phyloP scores from a whole-genome alignment of 2,113 vertebrate species.

The Litocranius walleri region DNA sequence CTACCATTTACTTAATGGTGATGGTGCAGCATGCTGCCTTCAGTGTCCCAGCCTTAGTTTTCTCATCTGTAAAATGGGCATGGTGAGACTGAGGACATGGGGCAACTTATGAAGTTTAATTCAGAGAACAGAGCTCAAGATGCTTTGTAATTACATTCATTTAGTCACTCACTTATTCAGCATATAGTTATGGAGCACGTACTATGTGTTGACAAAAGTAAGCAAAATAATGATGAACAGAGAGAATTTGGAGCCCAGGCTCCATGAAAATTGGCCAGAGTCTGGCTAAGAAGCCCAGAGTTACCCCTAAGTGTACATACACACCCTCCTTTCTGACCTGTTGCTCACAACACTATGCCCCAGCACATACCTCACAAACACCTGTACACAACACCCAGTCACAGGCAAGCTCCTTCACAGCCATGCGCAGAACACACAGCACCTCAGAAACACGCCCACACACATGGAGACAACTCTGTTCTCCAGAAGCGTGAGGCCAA shows the following conservation, averaged over 20 bases:
- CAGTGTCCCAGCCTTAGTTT: not conserved
- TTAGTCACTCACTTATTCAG: not conserved
- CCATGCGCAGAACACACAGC: not conserved
- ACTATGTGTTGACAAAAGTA: not conserved
- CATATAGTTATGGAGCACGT: fast-evolving
- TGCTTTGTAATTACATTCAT: not conserved
- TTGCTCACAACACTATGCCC: not conserved
- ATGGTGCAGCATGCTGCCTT: not conserved
- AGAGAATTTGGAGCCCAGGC: not conserved
- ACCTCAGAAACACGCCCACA: not conserved
- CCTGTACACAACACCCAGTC: not conserved
- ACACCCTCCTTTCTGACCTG: not conserved
- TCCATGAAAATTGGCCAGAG: not conserved
- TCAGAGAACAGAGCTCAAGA: not conserved
- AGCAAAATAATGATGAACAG: not conserved
- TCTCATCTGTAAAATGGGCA: conserved; percentile 12
- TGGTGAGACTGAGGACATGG: not conserved
- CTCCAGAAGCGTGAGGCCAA: not conserved
- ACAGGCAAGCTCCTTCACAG: not conserved
- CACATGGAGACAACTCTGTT: not conserved
- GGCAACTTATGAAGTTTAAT: not conserved
- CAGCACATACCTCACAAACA: not conserved
- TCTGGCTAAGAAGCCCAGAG: not conserved
- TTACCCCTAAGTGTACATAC: not conserved
- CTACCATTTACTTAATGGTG: not conserved